phyloP scores from a whole-genome alignment of 2,888 invertebrate species.

The Neoascia interrupta region DNA sequence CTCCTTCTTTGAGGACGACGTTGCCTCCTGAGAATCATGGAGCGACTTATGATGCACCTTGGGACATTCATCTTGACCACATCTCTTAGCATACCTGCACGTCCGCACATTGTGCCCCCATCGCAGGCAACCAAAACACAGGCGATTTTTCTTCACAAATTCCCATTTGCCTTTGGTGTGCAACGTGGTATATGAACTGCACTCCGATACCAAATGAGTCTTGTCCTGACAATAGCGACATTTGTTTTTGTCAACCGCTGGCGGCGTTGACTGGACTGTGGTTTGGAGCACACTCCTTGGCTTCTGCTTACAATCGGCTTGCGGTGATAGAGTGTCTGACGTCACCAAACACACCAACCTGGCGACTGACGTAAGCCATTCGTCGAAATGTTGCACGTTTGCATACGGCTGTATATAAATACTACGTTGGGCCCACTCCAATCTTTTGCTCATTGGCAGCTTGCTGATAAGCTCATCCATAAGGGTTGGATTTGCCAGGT shows the following conservation, averaged over 20 bases:
- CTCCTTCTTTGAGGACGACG: too few species aligned
- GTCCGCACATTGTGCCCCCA: not conserved
- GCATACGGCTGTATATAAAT: constrained; percentile 5
- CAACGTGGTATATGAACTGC: constrained; percentile 1
- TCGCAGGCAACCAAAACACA: not conserved
- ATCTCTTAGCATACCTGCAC: constrained; percentile 2
- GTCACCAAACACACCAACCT: constrained; percentile 6
- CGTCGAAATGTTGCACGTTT: constrained; percentile 17
- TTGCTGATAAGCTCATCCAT: constrained; percentile 39
- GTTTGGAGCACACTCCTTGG: not conserved
- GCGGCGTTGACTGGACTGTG: too few species aligned
- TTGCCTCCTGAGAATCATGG: not conserved
- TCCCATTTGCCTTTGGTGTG: too few species aligned
- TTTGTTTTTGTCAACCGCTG: too few species aligned
- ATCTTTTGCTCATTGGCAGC: constrained; percentile 38
- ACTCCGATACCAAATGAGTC: constrained; percentile 7
- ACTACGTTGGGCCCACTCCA: constrained; percentile 32
- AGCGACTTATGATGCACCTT: constrained; percentile 7
- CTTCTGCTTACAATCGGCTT: not conserved
- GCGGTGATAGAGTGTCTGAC: not conserved
- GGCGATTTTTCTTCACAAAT: too few species aligned
- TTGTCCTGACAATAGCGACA: constrained; percentile 3
- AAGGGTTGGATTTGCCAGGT: constrained; percentile 28
- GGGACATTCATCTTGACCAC: constrained; percentile 20
- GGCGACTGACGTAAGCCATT: constrained; percentile 12